phyloP scores from a whole-genome alignment of 1,140 invertebrate genomes.

The Drosophila bifasciata region DNA sequence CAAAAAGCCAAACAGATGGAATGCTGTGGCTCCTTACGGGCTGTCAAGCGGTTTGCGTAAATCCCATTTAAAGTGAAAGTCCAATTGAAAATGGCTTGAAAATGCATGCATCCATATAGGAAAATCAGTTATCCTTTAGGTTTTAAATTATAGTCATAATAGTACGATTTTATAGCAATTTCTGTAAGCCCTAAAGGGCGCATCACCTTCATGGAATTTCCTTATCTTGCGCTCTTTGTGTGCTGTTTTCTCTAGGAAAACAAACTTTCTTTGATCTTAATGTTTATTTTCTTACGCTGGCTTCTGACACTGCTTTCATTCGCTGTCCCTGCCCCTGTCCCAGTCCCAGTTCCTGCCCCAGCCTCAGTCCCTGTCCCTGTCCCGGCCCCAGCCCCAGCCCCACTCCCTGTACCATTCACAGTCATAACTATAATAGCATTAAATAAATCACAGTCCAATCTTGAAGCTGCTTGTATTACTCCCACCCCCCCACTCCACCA shows the following conservation, averaged over 20 bases:
- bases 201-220: no score
- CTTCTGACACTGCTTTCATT: constrained; percentile 1
- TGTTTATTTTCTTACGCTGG: not conserved
- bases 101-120: no score
- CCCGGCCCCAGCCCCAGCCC: not conserved
- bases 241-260: not conserved
- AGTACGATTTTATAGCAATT: no score
- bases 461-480: constrained; percentile 3
- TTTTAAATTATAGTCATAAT: not conserved
- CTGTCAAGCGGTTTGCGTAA: constrained; percentile 23
- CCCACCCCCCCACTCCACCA: not conserved
- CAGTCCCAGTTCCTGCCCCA: no score
- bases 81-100: not conserved
- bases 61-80: constrained; percentile 30
- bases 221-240: not conserved
- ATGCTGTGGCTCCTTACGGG: constrained; percentile 15
- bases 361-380: not conserved
- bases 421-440: constrained; percentile 68
- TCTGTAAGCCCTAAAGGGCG: no score
- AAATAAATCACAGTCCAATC: constrained; percentile 66
- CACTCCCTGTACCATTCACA: constrained; percentile 12
- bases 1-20: constrained; percentile 39
- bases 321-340: not conserved
- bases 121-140: no score
- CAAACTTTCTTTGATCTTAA: not conserved